These are phyloP conservation scores for Musca domestica DNA, from an alignment of 1,140 invertebrate genomes.

Conservation along the genomic window DNA sequence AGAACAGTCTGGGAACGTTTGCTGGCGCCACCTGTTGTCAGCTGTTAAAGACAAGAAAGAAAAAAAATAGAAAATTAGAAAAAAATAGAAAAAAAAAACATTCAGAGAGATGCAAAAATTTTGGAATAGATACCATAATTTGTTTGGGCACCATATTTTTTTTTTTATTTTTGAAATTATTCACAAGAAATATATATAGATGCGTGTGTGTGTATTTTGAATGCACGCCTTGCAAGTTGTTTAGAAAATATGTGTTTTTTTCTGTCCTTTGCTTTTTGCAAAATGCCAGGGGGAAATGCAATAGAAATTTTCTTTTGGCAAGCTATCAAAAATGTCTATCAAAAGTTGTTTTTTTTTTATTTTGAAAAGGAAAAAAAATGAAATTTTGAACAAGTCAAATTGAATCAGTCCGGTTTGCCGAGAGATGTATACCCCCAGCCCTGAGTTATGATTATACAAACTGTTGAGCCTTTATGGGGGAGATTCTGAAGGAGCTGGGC, in stretches of 20 bases:
- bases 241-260: background rate
- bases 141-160: conserved; percentile 21
- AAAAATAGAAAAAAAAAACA: background rate
- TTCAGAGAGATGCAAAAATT: background rate
- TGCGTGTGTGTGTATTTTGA: background rate
- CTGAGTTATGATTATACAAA: too few relatives aligned
- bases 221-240: background rate
- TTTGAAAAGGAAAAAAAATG: background rate
- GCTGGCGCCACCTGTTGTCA: conserved; percentile 48
- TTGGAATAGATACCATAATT: conserved; percentile 1
- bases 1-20: conserved; percentile 40
- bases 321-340: conserved; percentile 6
- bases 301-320: background rate
- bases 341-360: too few relatives aligned
- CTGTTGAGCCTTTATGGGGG: too few relatives aligned
- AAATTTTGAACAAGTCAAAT: background rate
- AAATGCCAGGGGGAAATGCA: background rate
- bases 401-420: too few relatives aligned
- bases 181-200: background rate
- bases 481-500: too few relatives aligned
- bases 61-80: background rate
- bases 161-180: background rate
- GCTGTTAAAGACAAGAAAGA: conserved; percentile 27
- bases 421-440: too few relatives aligned
- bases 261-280: too few relatives aligned